These are phyloP conservation scores for Elegia similella DNA, from an alignment of 2,888 invertebrate genomes.

Conservation along the genomic window DNA sequence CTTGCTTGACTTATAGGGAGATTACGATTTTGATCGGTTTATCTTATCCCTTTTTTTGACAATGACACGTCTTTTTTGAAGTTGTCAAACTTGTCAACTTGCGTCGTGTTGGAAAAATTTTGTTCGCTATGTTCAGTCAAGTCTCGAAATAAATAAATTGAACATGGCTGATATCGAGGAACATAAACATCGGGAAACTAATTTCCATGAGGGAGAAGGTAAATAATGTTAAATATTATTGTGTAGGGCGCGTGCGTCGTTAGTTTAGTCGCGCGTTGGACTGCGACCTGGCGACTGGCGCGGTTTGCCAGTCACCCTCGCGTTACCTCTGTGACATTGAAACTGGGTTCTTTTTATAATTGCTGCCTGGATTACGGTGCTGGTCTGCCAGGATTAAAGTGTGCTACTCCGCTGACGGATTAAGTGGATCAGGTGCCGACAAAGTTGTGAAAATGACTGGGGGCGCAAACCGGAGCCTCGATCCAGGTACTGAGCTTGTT, in stretches of 20 bases:
- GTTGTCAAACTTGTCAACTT: slow-evolving; percentile 57
- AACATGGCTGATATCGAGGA: slow-evolving; percentile 78
- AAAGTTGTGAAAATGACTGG: slow-evolving; percentile 65
- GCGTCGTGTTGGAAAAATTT: slow-evolving; percentile 78
- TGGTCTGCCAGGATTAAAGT: slow-evolving; percentile 60
- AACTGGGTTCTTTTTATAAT: slow-evolving; percentile 80
- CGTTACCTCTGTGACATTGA: slow-evolving; percentile 79
- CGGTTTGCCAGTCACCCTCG: slow-evolving; percentile 63
- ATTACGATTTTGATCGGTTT: neutral
- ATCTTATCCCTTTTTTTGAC: slow-evolving; percentile 35
- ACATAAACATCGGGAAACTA: slow-evolving; percentile 75
- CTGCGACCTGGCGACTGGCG: slow-evolving; percentile 51
- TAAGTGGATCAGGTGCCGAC: slow-evolving; percentile 48
- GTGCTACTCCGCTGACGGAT: slow-evolving; percentile 48
- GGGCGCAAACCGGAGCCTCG: slow-evolving; percentile 64
- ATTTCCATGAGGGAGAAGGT: slow-evolving; percentile 79
- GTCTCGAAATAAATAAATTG: slow-evolving; percentile 78
- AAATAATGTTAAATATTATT: slow-evolving; percentile 74
- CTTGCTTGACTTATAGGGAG: too few species aligned
- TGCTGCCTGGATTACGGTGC: slow-evolving; percentile 78
- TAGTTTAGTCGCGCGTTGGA: slow-evolving; percentile 58
- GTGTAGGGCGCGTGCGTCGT: slow-evolving; percentile 58
- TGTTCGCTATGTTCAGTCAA: slow-evolving; percentile 78
- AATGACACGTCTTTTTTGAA: slow-evolving; percentile 61
- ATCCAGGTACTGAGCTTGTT: slow-evolving; percentile 66